phyloP scores from a whole-genome alignment of 1,140 invertebrate genomes.

The Magallana gigas region DNA sequence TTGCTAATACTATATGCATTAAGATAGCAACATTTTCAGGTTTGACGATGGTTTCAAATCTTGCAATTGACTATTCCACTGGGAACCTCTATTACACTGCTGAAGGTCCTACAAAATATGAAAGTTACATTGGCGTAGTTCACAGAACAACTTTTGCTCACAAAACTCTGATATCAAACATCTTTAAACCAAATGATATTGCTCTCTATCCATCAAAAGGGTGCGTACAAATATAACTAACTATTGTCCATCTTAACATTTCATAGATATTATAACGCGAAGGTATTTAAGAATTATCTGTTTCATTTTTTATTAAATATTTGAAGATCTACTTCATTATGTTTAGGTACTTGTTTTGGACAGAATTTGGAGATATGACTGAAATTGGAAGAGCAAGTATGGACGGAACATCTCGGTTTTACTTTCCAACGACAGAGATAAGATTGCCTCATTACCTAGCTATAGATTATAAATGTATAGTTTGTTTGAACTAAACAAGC shows the following conservation, averaged over 20 bases:
- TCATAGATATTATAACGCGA: too few relatives aligned
- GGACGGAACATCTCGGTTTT: neutral
- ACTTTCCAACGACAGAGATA: neutral
- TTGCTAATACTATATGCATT: too few relatives aligned
- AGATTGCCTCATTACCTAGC: conserved; percentile 16
- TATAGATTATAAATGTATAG: conserved; percentile 22
- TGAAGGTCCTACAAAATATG: neutral
- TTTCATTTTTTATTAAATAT: too few relatives aligned
- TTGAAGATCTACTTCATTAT: neutral
- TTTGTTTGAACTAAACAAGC: neutral
- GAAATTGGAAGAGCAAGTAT: conserved; percentile 35
- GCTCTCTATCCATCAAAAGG: conserved; percentile 46
- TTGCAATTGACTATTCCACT: conserved; percentile 46
- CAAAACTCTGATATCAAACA: conserved; percentile 29
- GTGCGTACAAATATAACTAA: neutral
- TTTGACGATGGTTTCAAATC: neutral
- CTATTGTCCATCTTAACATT: too few relatives aligned
- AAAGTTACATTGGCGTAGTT: conserved; percentile 39
- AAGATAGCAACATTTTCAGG: neutral
- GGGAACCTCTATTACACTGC: conserved; percentile 42
- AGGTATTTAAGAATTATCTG: too few relatives aligned
- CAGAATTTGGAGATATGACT: conserved; percentile 20
- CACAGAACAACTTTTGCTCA: conserved; percentile 6
- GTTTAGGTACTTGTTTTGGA: conserved; percentile 30
- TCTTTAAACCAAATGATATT: conserved; percentile 33